These are phyloP conservation scores for Drosophila azteca DNA, from an alignment of 1,140 invertebrate genomes.

Conservation along the genomic window DNA sequence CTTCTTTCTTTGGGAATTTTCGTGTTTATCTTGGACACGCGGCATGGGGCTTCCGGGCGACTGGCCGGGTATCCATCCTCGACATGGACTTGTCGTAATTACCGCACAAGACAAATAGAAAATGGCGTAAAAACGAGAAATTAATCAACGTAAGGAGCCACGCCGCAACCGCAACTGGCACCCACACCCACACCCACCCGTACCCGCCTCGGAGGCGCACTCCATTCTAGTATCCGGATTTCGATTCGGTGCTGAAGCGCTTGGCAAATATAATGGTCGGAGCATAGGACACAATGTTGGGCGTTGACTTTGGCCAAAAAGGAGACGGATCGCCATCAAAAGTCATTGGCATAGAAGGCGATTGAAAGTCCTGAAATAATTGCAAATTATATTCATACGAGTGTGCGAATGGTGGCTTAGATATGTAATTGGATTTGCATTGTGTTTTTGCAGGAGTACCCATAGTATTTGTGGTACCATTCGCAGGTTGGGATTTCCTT, in stretches of 20 bases:
- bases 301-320: not conserved
- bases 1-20: conserved; percentile 16
- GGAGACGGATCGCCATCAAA: not conserved
- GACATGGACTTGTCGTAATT: conserved; percentile 73
- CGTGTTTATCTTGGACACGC: conserved; percentile 70
- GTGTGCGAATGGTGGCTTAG: no score
- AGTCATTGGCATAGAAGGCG: not conserved
- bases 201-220: not conserved
- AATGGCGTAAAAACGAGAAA: conserved; percentile 80
- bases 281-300: conserved; percentile 16
- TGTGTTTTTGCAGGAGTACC: no score
- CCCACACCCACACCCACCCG: no score
- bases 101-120: conserved; percentile 80
- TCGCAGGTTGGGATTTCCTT: no score
- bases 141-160: conserved; percentile 63
- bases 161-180: no score
- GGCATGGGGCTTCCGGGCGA: conserved; percentile 34
- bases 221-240: conserved; percentile 28
- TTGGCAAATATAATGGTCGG: conserved; percentile 57
- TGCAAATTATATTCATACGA: no score
- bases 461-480: no score
- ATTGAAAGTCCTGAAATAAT: not conserved
- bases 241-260: conserved; percentile 65
- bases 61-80: conserved; percentile 21
- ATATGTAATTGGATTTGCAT: no score